Evolutionary conservation across 1,140 invertebrate species (phyloP), one percentile per base, ranked within the genome.

Genomic region (Danaus melanippus): DNA sequence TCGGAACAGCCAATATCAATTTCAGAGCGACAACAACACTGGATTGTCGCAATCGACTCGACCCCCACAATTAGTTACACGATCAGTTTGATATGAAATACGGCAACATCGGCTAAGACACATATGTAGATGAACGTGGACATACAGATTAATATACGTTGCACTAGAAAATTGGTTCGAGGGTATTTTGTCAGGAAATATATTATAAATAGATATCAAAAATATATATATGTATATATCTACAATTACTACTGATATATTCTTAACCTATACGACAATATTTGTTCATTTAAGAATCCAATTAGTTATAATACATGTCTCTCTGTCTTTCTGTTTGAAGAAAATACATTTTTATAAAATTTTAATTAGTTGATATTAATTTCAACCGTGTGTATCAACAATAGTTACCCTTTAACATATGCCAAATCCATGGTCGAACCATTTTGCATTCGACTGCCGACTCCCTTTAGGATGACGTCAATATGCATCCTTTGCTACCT

Each of bases 371-470:
- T 12, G 17, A 42, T 50, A 6, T 50, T 46, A 4, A 32, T 51
- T 46, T 43, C 11, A 46, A 8, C 73, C 17, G 79, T 76, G 59
- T 78, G 77, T 80, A 69, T 44, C 56, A 68, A 56, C 67, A 75
- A 80, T 76, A 74, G 72, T 76, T 75, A 79, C 78, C 74, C 73
- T 77, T 74, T 79, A 82, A 81, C 83, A 84, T 84, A 86, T 86
- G 80, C 83, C 83, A 84, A 86, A 86, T 86, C 83, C 80, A 86
- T 83, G 78, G 76, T 79, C 71, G 69, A 71, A 80, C 75, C 79
- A 75, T 84, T 86, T 86, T 86, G 83, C 80, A 86, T 86, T 84
- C 76, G 78, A 74, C 78, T 76, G 69, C 76, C 60, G 66, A 67
- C 71, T 79, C 80, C 83, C 80, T 86, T 84, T 84, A 63, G 66